Evolutionary conservation across 2,888 invertebrate species (phyloP).

Genomic region (Clostera curtula): DNA sequence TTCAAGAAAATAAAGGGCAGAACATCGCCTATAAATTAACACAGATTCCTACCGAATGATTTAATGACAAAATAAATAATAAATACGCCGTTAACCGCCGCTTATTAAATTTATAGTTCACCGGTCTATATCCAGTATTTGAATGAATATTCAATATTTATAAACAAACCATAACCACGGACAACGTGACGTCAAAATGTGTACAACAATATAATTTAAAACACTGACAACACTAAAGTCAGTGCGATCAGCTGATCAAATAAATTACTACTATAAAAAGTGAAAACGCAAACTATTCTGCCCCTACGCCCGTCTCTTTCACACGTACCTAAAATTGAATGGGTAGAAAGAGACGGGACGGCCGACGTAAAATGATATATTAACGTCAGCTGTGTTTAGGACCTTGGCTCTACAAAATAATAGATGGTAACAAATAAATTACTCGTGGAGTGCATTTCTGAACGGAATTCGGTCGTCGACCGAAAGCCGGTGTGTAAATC

Average conservation of each 20-base stretch:
- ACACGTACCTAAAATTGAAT: constrained; percentile 10
- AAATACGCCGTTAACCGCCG: constrained; percentile 29
- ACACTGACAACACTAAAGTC: constrained; percentile 67
- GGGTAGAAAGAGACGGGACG: constrained; percentile 45
- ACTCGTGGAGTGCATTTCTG: constrained; percentile 70
- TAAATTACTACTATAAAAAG: constrained; percentile 75
- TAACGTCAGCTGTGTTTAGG: constrained; percentile 75
- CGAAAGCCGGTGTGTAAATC: constrained; percentile 68
- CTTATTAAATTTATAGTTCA: constrained; percentile 30
- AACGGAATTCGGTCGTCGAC: constrained; percentile 72
- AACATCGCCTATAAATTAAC: constrained; percentile 16
- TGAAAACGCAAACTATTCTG: constrained; percentile 69
- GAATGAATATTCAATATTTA: constrained; percentile 57
- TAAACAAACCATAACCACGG: constrained; percentile 68
- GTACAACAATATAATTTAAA: constrained; percentile 69
- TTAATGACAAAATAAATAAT: constrained; percentile 31
- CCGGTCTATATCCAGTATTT: constrained; percentile 29
- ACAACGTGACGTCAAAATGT: constrained; percentile 54
- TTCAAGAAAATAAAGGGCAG: no score
- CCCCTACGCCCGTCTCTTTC: constrained; percentile 46
- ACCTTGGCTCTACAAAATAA: constrained; percentile 75
- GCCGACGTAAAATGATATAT: constrained; percentile 74
- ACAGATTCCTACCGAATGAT: constrained; percentile 22
- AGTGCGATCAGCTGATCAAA: constrained; percentile 74
- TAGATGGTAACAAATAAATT: constrained; percentile 75